phyloP scores from a whole-genome alignment of 2,888 invertebrate genomes.

The Drosophila paranaensis region DNA sequence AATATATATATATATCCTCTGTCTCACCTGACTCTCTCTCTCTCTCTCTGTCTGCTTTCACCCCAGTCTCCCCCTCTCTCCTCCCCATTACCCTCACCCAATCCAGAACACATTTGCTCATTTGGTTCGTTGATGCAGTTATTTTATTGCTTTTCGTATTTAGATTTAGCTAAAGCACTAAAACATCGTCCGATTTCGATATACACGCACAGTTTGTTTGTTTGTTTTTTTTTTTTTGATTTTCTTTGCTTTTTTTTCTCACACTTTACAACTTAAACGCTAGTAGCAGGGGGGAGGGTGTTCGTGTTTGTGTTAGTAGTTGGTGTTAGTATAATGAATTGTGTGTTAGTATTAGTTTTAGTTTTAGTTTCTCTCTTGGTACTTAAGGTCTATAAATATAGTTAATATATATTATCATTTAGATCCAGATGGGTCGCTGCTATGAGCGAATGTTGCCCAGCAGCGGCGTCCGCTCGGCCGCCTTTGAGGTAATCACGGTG shows the following conservation, averaged over 20 bases:
- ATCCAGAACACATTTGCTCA: no score
- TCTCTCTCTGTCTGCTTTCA: neutral
- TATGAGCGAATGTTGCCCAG: slow-evolving; percentile 83
- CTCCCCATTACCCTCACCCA: neutral
- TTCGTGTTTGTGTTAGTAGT: neutral
- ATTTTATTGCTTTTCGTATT: slow-evolving; percentile 65
- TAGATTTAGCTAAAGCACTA: slow-evolving; percentile 59
- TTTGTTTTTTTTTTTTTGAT: neutral
- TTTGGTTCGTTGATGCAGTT: slow-evolving; percentile 43
- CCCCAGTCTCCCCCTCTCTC: neutral
- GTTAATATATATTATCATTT: slow-evolving; percentile 49
- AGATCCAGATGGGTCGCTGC: slow-evolving; percentile 84
- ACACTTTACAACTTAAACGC: slow-evolving; percentile 67
- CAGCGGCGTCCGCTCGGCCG: slow-evolving; percentile 84
- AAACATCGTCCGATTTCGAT: slow-evolving; percentile 51
- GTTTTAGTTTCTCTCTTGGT: slow-evolving; percentile 2
- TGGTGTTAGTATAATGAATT: slow-evolving; percentile 8
- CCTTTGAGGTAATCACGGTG: slow-evolving; percentile 80
- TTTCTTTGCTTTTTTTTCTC: neutral
- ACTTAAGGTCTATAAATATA: slow-evolving; percentile 13
- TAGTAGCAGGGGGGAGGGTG: slow-evolving; percentile 63
- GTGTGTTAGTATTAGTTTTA: neutral
- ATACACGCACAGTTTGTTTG: slow-evolving; percentile 17
- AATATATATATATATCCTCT: no score
- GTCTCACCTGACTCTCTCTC: no score